These are phyloP conservation scores for Dromius quadrimaculatus DNA, from an alignment of 2,888 invertebrate genomes.

Conservation along the genomic window DNA sequence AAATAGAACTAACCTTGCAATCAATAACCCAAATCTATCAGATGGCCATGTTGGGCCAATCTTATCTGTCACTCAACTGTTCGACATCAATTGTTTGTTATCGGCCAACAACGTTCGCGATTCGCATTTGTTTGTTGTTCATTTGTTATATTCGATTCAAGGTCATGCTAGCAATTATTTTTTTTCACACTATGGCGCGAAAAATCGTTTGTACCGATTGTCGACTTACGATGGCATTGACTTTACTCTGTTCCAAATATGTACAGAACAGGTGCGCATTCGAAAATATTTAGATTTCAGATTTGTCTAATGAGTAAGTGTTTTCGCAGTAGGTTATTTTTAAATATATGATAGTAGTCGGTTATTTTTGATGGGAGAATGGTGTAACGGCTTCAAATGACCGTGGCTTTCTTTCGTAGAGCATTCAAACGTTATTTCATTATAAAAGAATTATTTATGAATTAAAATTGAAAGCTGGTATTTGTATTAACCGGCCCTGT, in stretches of 20 bases:
- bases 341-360: too few species aligned
- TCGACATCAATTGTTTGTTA: conserved; percentile 19
- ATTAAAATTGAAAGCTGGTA: too few species aligned
- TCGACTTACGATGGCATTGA: conserved; percentile 48
- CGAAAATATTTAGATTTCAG: not conserved
- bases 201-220: conserved; percentile 49
- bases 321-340: too few species aligned
- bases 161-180: conserved; percentile 47
- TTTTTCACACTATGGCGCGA: conserved; percentile 50
- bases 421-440: too few species aligned
- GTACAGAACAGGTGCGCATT: conserved; percentile 40
- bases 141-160: conserved; percentile 49
- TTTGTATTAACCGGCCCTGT: too few species aligned
- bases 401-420: too few species aligned
- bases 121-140: conserved; percentile 47
- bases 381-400: too few species aligned
- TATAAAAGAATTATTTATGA: too few species aligned
- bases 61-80: conserved; percentile 49
- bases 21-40: conserved; percentile 50
- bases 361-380: too few species aligned
- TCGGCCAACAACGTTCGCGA: conserved; percentile 1
- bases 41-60: conserved; percentile 13
- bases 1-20: conserved; percentile 48
- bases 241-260: conserved; percentile 47
- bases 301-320: not conserved